Base-by-base conservation (phyloP, 2,888 invertebrate genomes). In the Melanostoma mellinum region DNA sequence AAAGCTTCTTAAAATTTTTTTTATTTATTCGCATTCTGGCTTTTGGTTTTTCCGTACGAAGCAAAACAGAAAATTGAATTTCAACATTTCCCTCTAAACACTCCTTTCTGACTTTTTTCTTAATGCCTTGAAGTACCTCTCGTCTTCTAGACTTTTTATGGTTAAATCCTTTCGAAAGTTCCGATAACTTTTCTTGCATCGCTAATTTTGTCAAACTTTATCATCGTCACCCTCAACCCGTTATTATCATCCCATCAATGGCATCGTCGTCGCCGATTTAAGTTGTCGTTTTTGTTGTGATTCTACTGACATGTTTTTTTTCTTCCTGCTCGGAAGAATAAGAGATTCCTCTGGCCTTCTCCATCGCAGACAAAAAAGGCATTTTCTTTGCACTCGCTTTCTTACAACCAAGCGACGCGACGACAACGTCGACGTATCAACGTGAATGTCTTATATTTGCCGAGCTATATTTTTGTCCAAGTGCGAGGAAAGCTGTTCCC, bases 201-300 rank as follows among this genome's bases (percentile, higher is more conserved):
- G 84, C 84, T 84, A 85, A 85, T 85, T 85, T 76, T 80, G 85
- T 80, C 80, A 76, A 85, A 85, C 80, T 85, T 80, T 85, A 80
- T 85, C 80, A 85, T 85, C 85, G 63, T 85, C 85, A 85, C 80
- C 75, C 56, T 77, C 65, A 40, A 48, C 67, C 67, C 71, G 69
- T 84, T 79, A 74, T 79, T 74, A 69, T 60, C 67, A 71, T 68
- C 56, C 52, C 60, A 67, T 74, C 79, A 72, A 48, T 80, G 76
- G 58, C 36, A 69, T 50, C 63, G 50, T 79, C 58, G 65, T 60
- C 48, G 35, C 44, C 52, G 32, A 35, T 60, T 80, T 61, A 61
- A 9, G 60, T 65, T 79, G 52, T 67, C 75, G 58, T 67, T 75
- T 53, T 65, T 79, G 52, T 67, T 79, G 58, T 67, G 67, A 67